Conservation (phyloP, 23 tunicate species). For the Ascidia mentula region DNA sequence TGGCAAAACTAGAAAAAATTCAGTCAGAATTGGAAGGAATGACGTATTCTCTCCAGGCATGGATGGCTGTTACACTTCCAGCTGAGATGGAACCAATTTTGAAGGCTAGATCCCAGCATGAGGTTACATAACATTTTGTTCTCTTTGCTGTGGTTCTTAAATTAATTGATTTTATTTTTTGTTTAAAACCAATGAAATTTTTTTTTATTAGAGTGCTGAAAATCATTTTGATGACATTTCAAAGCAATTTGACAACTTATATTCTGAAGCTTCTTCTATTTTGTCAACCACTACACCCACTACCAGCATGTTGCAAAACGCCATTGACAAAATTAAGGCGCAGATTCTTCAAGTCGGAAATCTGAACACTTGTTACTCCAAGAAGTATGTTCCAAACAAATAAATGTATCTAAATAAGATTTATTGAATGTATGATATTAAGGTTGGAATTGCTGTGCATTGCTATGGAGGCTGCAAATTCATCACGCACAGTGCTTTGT, state of each 20-base stretch:
- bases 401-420: too few relatives aligned
- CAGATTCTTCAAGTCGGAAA: not conserved
- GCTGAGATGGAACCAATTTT: conserved; percentile 53
- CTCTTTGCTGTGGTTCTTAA: too few relatives aligned
- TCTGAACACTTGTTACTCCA: not conserved
- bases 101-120: conserved; percentile 59
- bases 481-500: conserved; percentile 23
- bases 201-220: not conserved
- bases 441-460: conserved; percentile 15
- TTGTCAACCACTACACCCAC: not conserved
- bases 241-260: not conserved
- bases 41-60: conserved; percentile 49
- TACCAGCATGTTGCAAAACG: not conserved
- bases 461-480: conserved; percentile 30
- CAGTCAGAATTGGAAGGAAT: conserved; percentile 50
- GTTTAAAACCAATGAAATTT: not conserved
- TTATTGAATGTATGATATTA: not conserved
- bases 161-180: too few relatives aligned
- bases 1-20: conserved; percentile 20
- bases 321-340: not conserved
- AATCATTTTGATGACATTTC: not conserved
- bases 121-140: conserved; percentile 44
- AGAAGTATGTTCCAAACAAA: conserved; percentile 13
- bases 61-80: conserved; percentile 54
- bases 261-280: not conserved